Percentiles rank a stretch among this genome's conserved stretches.
phyloP scores from a whole-genome alignment of 2,888 invertebrate genomes.

The Conchocele bisecta region DNA sequence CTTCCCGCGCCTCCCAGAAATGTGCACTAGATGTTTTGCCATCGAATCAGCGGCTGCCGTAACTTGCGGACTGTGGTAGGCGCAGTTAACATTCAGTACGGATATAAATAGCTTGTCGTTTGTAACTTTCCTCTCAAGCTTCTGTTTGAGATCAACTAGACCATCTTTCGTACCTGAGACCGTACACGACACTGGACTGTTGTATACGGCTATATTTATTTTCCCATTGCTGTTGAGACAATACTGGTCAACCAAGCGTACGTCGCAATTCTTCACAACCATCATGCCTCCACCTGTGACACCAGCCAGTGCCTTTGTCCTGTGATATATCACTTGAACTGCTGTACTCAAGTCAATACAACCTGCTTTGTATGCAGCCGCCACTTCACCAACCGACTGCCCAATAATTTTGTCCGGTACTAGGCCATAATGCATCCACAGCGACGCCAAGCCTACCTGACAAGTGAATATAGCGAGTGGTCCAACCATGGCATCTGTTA shows the following conservation, averaged over 20 bases:
- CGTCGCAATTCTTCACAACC: constrained; percentile 48
- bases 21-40: constrained; percentile 27
- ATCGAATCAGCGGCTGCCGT: constrained; percentile 51
- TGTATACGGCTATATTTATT: constrained; percentile 54
- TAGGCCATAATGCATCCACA: constrained; percentile 62
- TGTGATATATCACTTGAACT: constrained; percentile 59
- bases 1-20: constrained; percentile 27
- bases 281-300: constrained; percentile 58
- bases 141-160: neutral
- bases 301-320: constrained; percentile 50
- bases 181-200: constrained; percentile 57
- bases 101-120: neutral
- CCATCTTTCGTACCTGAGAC: constrained; percentile 54
- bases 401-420: constrained; percentile 60
- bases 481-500: no score
- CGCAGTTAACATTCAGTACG: constrained; percentile 60
- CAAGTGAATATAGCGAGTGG: constrained; percentile 66
- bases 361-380: constrained; percentile 61
- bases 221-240: constrained; percentile 15
- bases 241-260: constrained; percentile 30
- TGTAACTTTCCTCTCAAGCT: neutral
- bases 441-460: constrained; percentile 55
- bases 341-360: constrained; percentile 54
- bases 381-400: constrained; percentile 71
- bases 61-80: constrained; percentile 70